These are phyloP conservation scores for Sus scrofa DNA, from an alignment of 2,113 vertebrate genomes.

Conservation along the genomic window DNA sequence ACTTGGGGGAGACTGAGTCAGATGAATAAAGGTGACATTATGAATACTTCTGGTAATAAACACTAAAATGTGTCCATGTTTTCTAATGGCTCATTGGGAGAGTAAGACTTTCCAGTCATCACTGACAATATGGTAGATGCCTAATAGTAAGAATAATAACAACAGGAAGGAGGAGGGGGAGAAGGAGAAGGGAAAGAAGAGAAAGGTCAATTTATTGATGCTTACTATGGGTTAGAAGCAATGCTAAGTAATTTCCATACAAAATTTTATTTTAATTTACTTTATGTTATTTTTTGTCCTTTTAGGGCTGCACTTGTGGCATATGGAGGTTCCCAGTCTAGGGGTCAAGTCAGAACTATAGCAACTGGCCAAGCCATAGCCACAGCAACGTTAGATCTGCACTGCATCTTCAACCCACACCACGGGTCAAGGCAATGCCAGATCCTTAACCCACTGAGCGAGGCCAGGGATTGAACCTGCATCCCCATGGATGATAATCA, in stretches of 20 bases:
- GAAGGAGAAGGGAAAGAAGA: not conserved
- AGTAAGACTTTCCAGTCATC: not conserved
- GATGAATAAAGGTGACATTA: not conserved
- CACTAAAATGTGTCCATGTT: not conserved
- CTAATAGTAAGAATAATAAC: not conserved
- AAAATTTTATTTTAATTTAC: not conserved
- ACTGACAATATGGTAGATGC: not conserved
- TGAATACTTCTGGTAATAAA: not conserved
- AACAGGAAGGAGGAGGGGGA: fast-evolving
- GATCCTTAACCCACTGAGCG: too few species aligned
- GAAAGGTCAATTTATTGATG: not conserved
- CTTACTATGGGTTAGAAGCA: not conserved
- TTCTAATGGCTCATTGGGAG: not conserved
- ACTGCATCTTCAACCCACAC: too few species aligned
- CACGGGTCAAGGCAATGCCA: too few species aligned
- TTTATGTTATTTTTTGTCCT: too few species aligned
- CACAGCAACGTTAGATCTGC: too few species aligned
- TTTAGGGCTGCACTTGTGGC: too few species aligned
- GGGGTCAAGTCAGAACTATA: too few species aligned
- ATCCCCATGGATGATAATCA: too few species aligned
- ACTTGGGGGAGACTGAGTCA: not conserved
- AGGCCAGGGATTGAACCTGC: too few species aligned
- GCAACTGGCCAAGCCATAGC: too few species aligned
- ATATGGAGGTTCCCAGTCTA: too few species aligned
- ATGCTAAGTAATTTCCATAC: not conserved